Conservation (phyloP, 2,797 vertebrate genomes). For the Miichthys miiuy region DNA sequence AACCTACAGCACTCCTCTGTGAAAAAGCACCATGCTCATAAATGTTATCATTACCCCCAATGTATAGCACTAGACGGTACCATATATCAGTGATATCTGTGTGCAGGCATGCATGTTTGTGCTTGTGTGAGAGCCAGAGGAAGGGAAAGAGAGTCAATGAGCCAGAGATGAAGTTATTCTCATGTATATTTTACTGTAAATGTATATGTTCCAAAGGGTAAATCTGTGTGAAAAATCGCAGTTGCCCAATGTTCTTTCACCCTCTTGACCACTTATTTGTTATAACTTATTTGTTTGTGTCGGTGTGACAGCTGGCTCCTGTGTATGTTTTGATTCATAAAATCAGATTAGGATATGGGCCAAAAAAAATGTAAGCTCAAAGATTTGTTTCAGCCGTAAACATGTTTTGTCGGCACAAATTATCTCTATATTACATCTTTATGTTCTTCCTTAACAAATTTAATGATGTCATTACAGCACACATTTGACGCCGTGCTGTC, state of each 20-base stretch:
- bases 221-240: slow-evolving; percentile 27
- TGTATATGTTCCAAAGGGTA: slow-evolving; percentile 29
- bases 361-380: neutral
- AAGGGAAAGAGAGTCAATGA: slow-evolving; percentile 36
- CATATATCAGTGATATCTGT: slow-evolving; percentile 61
- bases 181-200: slow-evolving; percentile 58
- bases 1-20: slow-evolving; percentile 75
- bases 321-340: slow-evolving; percentile 22
- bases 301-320: slow-evolving; percentile 11
- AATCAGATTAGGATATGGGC: slow-evolving; percentile 14
- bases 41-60: slow-evolving; percentile 82
- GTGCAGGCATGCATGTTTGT: slow-evolving; percentile 45
- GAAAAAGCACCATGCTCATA: slow-evolving; percentile 79
- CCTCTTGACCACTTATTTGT: slow-evolving; percentile 25
- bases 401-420: neutral
- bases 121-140: slow-evolving; percentile 30
- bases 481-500: neutral
- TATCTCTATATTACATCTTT: neutral
- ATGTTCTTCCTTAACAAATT: neutral
- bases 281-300: neutral
- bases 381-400: slow-evolving; percentile 3
- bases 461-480: neutral
- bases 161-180: slow-evolving; percentile 51
- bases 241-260: slow-evolving; percentile 16
- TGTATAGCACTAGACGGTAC: slow-evolving; percentile 50